Evolutionary conservation across 2,113 vertebrate genomes (phyloP).

Genomic region (Ranitomeya variabilis): DNA sequence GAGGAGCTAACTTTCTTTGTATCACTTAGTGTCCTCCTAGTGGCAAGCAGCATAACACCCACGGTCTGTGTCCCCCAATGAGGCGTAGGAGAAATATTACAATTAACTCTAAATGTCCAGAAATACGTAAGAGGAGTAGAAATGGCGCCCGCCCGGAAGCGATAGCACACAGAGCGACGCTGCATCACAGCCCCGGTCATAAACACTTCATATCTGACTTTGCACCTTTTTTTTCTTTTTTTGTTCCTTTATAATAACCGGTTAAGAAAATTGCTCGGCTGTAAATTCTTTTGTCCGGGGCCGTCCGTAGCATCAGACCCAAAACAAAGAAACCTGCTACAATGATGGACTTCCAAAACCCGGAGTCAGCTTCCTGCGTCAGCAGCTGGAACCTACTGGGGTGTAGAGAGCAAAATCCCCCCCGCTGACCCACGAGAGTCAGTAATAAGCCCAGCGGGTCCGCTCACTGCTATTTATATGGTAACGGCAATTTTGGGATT

Average conservation of each 20-base stretch:
- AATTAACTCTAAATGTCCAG: neutral
- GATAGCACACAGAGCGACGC: neutral
- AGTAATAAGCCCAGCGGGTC: neutral
- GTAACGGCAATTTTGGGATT: neutral
- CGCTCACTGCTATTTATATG: neutral
- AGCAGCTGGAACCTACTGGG: slow-evolving; percentile 63
- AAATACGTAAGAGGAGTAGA: neutral
- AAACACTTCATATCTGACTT: slow-evolving; percentile 36
- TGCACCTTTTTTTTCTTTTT: slow-evolving; percentile 62
- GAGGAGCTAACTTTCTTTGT: too few species aligned
- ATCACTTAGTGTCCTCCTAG: too few species aligned
- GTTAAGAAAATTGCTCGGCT: slow-evolving; percentile 57
- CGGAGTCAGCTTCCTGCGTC: slow-evolving; percentile 60
- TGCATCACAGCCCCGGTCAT: neutral
- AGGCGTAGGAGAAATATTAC: too few species aligned
- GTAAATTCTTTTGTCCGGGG: slow-evolving; percentile 59
- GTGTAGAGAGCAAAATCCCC: slow-evolving; percentile 13
- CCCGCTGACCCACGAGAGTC: neutral
- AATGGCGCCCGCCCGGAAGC: neutral
- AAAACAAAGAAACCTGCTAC: slow-evolving; percentile 60
- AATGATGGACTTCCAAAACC: slow-evolving; percentile 46
- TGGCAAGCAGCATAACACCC: too few species aligned
- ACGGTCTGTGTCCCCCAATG: too few species aligned
- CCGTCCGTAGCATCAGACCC: slow-evolving; percentile 1
- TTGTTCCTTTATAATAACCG: slow-evolving; percentile 55